Percentiles rank a stretch among this genome's conserved stretches.
Evolutionary conservation across 2,888 invertebrate species (phyloP).

Genomic region (Flexamia atlantica): DNA sequence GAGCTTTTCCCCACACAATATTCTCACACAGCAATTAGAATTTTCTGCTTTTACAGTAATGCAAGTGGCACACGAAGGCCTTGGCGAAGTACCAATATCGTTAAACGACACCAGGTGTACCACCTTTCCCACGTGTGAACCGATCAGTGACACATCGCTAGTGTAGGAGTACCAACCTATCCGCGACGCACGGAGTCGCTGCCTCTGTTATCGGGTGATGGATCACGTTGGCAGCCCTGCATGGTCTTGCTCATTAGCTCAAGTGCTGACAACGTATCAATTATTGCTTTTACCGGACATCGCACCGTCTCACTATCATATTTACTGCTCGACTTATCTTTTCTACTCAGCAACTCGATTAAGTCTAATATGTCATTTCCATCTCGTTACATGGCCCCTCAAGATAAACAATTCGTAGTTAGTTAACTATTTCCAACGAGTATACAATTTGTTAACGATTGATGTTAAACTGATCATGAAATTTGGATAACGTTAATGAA

Average conservation of each 20-base stretch:
- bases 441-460: no score
- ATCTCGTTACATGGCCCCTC: no score
- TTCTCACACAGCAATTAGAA: no score
- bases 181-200: conserved; percentile 15
- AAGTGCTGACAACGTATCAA: conserved; percentile 49
- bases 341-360: conserved; percentile 17
- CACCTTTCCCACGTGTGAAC: conserved; percentile 8
- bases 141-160: conserved; percentile 8
- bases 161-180: conserved; percentile 39
- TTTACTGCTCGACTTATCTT: conserved; percentile 42
- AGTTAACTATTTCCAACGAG: no score
- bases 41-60: background rate
- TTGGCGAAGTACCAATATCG: conserved; percentile 4
- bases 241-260: conserved; percentile 52
- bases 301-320: conserved; percentile 39
- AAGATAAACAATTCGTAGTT: no score
- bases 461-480: no score
- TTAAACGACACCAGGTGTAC: conserved; percentile 24
- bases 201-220: conserved; percentile 44
- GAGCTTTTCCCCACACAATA: no score
- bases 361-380: conserved; percentile 27
- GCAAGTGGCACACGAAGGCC: conserved; percentile 21
- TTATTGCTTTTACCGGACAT: conserved; percentile 52
- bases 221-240: conserved; percentile 51
- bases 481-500: no score